Evolutionary conservation across 92 coral and sea anemone species (phyloP).

Genomic region (Chrysogorgia sp.): DNA sequence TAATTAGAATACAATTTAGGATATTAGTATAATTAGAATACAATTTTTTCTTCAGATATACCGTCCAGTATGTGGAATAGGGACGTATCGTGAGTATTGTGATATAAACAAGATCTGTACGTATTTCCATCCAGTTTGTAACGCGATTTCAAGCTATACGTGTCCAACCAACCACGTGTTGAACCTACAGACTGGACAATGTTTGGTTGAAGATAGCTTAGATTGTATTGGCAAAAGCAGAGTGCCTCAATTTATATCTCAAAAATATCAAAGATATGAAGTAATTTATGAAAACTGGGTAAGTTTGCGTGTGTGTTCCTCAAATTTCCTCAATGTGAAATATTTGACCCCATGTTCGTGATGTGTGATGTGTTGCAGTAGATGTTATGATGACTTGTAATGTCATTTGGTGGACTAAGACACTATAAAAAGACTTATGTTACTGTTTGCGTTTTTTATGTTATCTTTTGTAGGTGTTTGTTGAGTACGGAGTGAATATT

Average conservation of each 20-base stretch:
- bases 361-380: too few species aligned
- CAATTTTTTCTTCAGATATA: slow-evolving; percentile 51
- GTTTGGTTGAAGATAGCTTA: neutral
- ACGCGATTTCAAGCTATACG: slow-evolving; percentile 26
- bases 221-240: slow-evolving; percentile 3
- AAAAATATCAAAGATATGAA: slow-evolving; percentile 18
- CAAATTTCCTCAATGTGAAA: too few species aligned
- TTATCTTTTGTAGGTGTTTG: neutral
- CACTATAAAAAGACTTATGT: too few species aligned
- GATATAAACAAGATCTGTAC: slow-evolving; percentile 53
- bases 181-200: slow-evolving; percentile 4
- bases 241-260: neutral
- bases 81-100: slow-evolving; percentile 45
- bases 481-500: neutral
- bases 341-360: too few species aligned
- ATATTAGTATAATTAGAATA: too few species aligned
- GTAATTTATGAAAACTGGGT: slow-evolving; percentile 4
- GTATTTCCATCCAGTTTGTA: slow-evolving; percentile 46
- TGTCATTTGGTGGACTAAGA: too few species aligned
- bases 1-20: too few species aligned
- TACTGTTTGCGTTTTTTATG: too few species aligned
- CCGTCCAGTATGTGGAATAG: slow-evolving; percentile 86
- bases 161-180: slow-evolving; percentile 61
- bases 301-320: neutral
- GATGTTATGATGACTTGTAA: too few species aligned